Percentiles rank a stretch among this genome's conserved stretches.
These are phyloP conservation scores for Pagrus major DNA, from an alignment of 2,113 vertebrate genomes.

Conservation along the genomic window DNA sequence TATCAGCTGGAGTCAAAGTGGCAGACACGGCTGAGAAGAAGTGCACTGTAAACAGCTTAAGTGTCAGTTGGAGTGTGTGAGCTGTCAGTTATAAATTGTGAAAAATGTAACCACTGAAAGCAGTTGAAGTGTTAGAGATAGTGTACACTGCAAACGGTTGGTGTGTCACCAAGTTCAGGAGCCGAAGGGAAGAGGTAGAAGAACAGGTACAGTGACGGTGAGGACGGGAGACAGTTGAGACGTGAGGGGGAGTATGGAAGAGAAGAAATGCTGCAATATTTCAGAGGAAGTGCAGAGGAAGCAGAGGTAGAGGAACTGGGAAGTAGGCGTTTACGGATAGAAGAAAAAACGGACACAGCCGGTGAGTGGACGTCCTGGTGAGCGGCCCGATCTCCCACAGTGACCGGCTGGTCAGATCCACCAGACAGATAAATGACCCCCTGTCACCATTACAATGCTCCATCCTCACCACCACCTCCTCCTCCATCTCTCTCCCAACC, in stretches of 20 bases:
- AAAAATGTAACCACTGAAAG: background rate
- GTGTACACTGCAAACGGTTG: background rate
- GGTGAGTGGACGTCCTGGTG: slow-evolving; percentile 20
- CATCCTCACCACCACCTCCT: slow-evolving; percentile 28
- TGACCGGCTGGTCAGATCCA: slow-evolving; percentile 44
- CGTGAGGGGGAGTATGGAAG: too few relatives aligned
- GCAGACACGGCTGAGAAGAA: background rate
- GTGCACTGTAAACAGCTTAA: background rate
- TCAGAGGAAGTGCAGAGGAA: background rate
- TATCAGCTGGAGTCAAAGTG: background rate
- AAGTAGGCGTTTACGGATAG: background rate
- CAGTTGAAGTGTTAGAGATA: background rate
- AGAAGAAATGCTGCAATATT: background rate
- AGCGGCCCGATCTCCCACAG: slow-evolving; percentile 27
- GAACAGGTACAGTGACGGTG: background rate
- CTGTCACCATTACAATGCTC: slow-evolving; percentile 62
- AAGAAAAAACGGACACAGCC: slow-evolving; percentile 11
- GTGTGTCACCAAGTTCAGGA: background rate
- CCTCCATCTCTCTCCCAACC: slow-evolving; percentile 19
- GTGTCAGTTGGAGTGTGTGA: too few relatives aligned
- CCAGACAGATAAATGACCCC: slow-evolving; percentile 73
- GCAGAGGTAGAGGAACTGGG: background rate
- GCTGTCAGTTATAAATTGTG: too few relatives aligned
- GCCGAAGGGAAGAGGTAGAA: background rate
- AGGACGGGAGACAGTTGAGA: background rate